Evolutionary conservation across 2,113 vertebrate genomes (phyloP), one percentile per base, ranked within the genome.

Genomic region (Ia io): DNA sequence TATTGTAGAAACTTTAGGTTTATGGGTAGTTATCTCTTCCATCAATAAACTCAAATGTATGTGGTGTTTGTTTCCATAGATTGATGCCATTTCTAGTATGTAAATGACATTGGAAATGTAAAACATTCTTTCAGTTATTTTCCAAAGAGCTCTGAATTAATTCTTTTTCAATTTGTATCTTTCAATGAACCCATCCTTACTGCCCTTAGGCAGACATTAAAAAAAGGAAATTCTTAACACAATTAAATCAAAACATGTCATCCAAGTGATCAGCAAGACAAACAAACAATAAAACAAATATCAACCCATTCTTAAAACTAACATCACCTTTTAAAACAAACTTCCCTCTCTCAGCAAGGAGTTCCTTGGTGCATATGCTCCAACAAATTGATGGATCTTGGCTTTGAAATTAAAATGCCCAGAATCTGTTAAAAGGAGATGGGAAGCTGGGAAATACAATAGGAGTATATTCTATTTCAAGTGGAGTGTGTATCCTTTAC

Each of bases 231-330:
- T 79, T 84, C 51, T 96, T 96, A 92, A 73, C 84, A 95, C 59
- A 97, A 78, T 94, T 94, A 97, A 94, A 97, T 96, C 94, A 97
- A 97, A 97, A 96, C 71, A 93, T 96, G 95, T 84, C 95, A 93
- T 35, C 11, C 49, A 92, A 96, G 67, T 96, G 80, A 97, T 93
- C 94, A 89, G 35, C 20, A 84, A 97, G 82, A 79, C 80, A 93
- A 96, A 86, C 61, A 95, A 97, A 93, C 89, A 95, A 84, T 92
- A 93, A 95, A 97, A 93, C 49, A 93, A 95, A 88, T 67, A 93
- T 80, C 92, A 96, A 96, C 71, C 47, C 92, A 90, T 95, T 96
- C 92, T 96, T 73, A 94, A 97, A 96, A 95, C 74, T 78, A 96
- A 63, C 30, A 89, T 90, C 91, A 96, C 92, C 85, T 93, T 97